Evolutionary conservation across 2,113 vertebrate genomes (phyloP), one percentile per base, ranked within the genome.

Genomic region (Australoheros scitulus): DNA sequence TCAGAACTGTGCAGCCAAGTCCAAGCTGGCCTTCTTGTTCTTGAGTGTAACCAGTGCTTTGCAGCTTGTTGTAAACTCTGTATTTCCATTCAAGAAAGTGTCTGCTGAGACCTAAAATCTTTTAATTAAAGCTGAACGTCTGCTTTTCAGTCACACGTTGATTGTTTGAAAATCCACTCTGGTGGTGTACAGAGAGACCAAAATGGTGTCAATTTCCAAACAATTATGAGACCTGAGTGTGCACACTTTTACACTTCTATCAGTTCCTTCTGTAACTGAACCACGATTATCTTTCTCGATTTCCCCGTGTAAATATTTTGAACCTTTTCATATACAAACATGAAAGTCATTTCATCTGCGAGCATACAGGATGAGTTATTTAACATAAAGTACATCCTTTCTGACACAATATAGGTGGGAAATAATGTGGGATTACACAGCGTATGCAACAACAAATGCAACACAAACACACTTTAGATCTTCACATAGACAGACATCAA

Each of bases 281-380:
- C 24, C 17, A 34, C 29, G 1, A 10, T 20, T 2, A 47, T 34
- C 57, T 50, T 32, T 82, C 75, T 89, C 88, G 59, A 72, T 85
- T 63, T 77, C 83, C 43, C 3, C 11, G 41, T 77, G 17, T 89
- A 87, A 86, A 91, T 90, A 84, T 89, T 88, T 77, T 74, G 83
- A 65, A 52, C 32, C 18, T 61, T 22, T 43, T 32, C 15, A 24
- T 70, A 79, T 4, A 90, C 84, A 84, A 82, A 84, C 80, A 68
- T 26, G 7, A 79, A 58, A 68, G 82, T 5, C 15, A 18, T 50
- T 18, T 50, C 15, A 50, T 50, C 47, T 17, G 2, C 47, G 17
- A 2, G 0, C 26, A 52, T 29, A 52, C 65, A 79, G 47, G 63
- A 59, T 47, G 14, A 76, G 11, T 34, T 65, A 77, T 80, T 70